phyloP scores from a whole-genome alignment of 2,113 vertebrate species.

The Dermatemys mawii region DNA sequence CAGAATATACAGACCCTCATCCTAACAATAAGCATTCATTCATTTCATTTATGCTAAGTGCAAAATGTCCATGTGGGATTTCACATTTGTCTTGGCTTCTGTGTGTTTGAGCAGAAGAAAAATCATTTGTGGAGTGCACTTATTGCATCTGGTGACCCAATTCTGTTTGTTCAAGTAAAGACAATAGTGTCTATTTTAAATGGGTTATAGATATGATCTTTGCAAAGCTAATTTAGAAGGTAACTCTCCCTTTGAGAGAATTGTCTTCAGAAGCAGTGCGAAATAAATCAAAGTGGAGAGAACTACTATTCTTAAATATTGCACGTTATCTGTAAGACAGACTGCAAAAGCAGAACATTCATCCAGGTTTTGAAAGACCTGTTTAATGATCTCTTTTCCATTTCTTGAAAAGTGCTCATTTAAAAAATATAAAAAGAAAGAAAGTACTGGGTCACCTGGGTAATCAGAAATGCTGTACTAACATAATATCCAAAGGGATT shows the following conservation, averaged over 20 bases:
- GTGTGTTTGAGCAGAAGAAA: neutral
- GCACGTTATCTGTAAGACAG: neutral
- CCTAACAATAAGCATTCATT: neutral
- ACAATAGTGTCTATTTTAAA: constrained; percentile 21
- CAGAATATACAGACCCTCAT: neutral
- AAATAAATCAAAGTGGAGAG: neutral
- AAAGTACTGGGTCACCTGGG: neutral
- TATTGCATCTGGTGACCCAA: constrained; percentile 16
- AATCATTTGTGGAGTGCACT: neutral
- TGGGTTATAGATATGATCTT: constrained; percentile 20
- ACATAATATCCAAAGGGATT: neutral
- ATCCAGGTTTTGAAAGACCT: neutral
- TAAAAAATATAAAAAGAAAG: neutral
- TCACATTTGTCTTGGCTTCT: neutral
- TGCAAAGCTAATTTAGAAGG: constrained; percentile 47
- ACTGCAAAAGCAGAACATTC: neutral
- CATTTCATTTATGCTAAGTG: neutral
- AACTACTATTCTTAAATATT: neutral
- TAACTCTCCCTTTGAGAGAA: constrained; percentile 35
- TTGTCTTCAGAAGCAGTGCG: neutral
- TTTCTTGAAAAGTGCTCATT: neutral
- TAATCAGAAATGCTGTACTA: neutral
- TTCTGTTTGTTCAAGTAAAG: constrained; percentile 27
- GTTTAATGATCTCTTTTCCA: rapidly evolving
- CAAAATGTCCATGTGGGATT: neutral